Base-by-base conservation (phyloP, 2,888 invertebrate species). In the Ptychoptera contaminata region DNA sequence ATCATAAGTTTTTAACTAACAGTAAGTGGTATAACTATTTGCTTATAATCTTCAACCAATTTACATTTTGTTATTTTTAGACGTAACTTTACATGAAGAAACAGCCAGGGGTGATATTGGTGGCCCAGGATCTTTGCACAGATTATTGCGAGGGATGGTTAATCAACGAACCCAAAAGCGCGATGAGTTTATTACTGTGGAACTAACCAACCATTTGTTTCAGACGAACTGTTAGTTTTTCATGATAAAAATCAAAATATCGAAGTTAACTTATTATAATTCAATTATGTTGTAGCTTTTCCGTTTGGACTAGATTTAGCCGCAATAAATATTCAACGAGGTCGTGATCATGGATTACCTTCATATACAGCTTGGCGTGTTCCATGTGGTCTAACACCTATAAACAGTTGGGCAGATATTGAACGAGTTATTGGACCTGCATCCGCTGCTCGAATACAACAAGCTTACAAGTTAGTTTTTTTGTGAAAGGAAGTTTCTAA, bases 281-380 rank as follows among this genome's bases (percentile, higher is more conserved):
- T 35, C 12, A 43, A 29, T 12, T 16, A 16, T 32, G 39, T 50
- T 2, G 58, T 64, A 50, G 70, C 70, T 9, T 76, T 77, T 47
- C 72, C 74, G 16, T 85, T 83, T 53, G 85, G 91, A 0, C 78
- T 91, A 72, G 91, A 91, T 58, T 67, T 91, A 46, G 86, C 87
- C 0, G 83, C 91, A 0, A 79, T 91, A 44, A 91, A 91, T 55
- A 82, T 91, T 34, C 90, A 91, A 60, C 67, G 83, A 43, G 91
- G 86, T 0, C 70, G 91, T 30, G 91, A 91, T 59, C 91, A 91
- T 57, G 91, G 91, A 1, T 69, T 90, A 1, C 79, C 86, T 0
- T 70, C 82, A 0, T 91, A 88, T 57, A 80, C 81, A 0, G 61
- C 74, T 0, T 91, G 85, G 85, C 71, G 87, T 31, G 73, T 77